Conservation (phyloP, 2,113 vertebrate species). For the Tragulus kanchil region DNA sequence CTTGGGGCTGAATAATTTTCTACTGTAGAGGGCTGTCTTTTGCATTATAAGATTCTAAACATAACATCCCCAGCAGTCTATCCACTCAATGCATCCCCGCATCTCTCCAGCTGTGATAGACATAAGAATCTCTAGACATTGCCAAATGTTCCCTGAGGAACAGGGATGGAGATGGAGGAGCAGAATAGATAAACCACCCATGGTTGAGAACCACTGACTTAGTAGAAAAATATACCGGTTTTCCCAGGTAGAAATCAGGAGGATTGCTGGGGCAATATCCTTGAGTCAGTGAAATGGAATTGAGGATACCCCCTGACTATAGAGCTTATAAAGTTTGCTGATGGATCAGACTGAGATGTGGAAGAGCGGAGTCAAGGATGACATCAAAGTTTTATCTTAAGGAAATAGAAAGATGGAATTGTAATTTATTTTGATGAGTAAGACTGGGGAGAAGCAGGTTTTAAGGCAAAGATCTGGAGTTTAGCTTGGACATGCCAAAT, state of each 20-base stretch:
- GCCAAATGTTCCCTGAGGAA: background rate
- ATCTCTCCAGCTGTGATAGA: background rate
- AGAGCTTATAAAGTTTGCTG: constrained; percentile 13
- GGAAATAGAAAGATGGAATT: no score
- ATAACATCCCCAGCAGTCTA: background rate
- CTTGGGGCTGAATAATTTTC: constrained; percentile 17
- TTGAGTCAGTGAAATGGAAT: background rate
- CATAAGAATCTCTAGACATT: background rate
- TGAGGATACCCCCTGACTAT: no score
- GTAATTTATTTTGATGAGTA: background rate
- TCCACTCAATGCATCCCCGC: background rate
- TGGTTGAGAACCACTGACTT: background rate
- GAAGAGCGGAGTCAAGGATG: background rate
- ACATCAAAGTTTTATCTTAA: no score
- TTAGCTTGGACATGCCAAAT: background rate
- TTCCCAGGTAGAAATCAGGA: background rate
- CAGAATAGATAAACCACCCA: background rate
- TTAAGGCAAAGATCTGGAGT: background rate
- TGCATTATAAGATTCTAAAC: background rate
- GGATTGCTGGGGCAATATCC: background rate
- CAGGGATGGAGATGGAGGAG: no score
- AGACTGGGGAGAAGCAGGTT: constrained; percentile 18
- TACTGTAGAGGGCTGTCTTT: background rate
- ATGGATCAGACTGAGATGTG: background rate
- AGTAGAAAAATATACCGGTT: background rate